A percentile compares a stretch with the other conserved stretches of the same genome.
Conservation (phyloP, 2,113 vertebrate species). For the Tenrec ecaudatus region DNA sequence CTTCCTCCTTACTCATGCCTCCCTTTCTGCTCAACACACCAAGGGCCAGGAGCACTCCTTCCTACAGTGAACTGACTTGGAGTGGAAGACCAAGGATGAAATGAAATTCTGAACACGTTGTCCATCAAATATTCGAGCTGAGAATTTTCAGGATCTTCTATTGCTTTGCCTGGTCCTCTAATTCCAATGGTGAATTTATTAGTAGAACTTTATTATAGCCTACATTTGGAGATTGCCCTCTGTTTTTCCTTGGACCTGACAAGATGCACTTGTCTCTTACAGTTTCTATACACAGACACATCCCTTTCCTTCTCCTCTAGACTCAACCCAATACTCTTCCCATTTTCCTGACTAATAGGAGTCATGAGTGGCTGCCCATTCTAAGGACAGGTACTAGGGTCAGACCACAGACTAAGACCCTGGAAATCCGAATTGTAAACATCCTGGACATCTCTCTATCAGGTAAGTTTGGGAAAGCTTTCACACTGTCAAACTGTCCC, state of each 20-base stretch:
- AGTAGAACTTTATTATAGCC: background rate
- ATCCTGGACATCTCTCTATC: background rate
- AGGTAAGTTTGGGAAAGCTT: constrained; percentile 23
- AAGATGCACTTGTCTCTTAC: background rate
- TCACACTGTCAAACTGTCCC: background rate
- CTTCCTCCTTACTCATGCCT: constrained; percentile 58
- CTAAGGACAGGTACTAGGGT: constrained; percentile 3
- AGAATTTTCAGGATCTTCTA: constrained; percentile 36
- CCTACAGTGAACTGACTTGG: background rate
- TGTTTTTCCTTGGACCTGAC: background rate
- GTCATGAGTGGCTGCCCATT: background rate
- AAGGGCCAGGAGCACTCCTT: constrained; percentile 42
- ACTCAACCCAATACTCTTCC: constrained; percentile 6
- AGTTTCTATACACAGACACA: background rate
- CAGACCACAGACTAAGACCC: background rate
- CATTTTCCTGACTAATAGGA: background rate
- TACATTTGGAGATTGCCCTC: background rate
- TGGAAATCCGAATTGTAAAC: constrained; percentile 17
- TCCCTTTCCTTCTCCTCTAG: background rate
- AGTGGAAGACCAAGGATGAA: constrained; percentile 43
- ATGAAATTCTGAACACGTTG: constrained; percentile 39
- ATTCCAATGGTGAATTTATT: background rate
- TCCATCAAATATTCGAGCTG: background rate
- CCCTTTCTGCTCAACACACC: constrained; percentile 42
- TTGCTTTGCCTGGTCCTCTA: background rate